Base-by-base conservation (phyloP, 2,113 vertebrate genomes). In the Lagopus leucura region DNA sequence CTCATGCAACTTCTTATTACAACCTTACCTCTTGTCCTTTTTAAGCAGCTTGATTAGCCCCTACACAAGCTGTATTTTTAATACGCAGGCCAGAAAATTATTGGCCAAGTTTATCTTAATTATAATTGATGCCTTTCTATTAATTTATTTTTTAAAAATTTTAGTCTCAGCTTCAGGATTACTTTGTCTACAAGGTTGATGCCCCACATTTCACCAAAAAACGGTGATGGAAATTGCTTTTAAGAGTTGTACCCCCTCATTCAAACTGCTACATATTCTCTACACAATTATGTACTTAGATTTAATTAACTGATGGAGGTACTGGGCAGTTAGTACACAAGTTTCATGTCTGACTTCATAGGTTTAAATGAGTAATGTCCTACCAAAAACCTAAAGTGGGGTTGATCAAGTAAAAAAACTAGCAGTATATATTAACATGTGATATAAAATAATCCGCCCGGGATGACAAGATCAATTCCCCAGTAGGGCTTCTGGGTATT, bases 401-500 rank as follows among this genome's bases (percentile, higher is more conserved):
- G 83, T 6, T 78, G 81, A 94, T 78, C 65, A 87, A 28, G 75
- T 50, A 47, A 86, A 93, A 93, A 86, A 61, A 64, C 89, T 89
- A 93, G 25, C 1, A 1, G 34, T 47, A 75, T 87, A 78, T 43
- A 89, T 55, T 57, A 93, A 64, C 57, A 82, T 6, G 2, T 19
- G 57, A 82, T 75, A 69, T 89, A 72, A 94, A 89, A 76, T 75
- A 92, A 95, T 91, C 57, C 61, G 69, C 71, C 52, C 60, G 36
- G 38, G 61, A 92, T 84, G 89, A 78, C 72, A 20, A 90, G 73
- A 89, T 36, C 70, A 90, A 65, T 15, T 75, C n/a, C 50, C 52
- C 69, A 57, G 67, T 9, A 75, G 25, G 61, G 72, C 10, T 85
- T 82, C 12, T 22, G 43, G 45, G n/a, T 52, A 82, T 67, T 76